phyloP scores from a whole-genome alignment of 2,113 vertebrate species.

The Bombycilla garrulus region DNA sequence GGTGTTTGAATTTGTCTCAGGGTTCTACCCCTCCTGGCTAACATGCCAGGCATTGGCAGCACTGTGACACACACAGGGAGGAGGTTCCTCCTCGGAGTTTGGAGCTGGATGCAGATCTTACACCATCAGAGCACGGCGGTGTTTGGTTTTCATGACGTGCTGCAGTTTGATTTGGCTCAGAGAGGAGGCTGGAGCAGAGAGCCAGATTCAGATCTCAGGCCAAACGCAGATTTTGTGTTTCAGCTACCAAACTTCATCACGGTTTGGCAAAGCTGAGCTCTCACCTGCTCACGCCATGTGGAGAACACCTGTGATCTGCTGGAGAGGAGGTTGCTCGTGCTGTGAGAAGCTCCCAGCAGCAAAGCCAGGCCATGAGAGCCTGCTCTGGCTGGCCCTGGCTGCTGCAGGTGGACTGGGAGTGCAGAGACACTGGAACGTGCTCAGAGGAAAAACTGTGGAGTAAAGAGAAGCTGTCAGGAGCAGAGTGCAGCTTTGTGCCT shows the following conservation, averaged over 20 bases:
- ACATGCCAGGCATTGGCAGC: not conserved
- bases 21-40: not conserved
- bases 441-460: not conserved
- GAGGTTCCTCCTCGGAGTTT: not conserved
- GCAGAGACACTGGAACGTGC: not conserved
- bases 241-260: constrained; percentile 28
- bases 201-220: constrained; percentile 42
- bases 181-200: not conserved
- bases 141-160: not conserved
- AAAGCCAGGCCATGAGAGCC: not conserved
- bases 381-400: not conserved
- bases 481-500: not conserved
- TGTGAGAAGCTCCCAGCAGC: not conserved
- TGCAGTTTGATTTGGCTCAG: not conserved
- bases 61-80: not conserved
- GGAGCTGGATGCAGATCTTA: not conserved
- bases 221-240: not conserved
- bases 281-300: constrained; percentile 33
- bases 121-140: not conserved
- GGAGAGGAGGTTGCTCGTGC: not conserved
- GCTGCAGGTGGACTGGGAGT: not conserved
- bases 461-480: not conserved
- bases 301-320: constrained; percentile 28
- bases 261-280: not conserved
- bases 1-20: not conserved